Conservation (phyloP, 2,888 invertebrate species). For the Melinopterus prodromus region DNA sequence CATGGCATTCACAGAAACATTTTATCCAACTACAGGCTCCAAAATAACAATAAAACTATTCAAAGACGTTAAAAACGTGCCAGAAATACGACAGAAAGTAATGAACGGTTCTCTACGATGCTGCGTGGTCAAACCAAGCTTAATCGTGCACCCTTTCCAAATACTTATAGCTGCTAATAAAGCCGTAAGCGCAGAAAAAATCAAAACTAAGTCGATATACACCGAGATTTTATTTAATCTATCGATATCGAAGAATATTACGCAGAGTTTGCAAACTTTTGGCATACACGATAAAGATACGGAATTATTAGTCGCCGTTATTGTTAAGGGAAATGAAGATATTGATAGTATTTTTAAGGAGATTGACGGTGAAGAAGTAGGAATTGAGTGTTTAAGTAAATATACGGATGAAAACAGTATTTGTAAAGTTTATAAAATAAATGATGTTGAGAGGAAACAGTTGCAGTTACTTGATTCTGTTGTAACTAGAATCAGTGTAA, state of each 20-base stretch:
- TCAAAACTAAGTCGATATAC: slow-evolving; percentile 70
- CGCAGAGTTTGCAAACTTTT: slow-evolving; percentile 72
- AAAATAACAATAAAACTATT: slow-evolving; percentile 62
- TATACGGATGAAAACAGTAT: slow-evolving; percentile 64
- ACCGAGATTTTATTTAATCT: slow-evolving; percentile 75
- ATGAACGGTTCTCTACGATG: slow-evolving; percentile 68
- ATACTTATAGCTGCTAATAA: slow-evolving; percentile 73
- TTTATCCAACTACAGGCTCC: slow-evolving; percentile 50
- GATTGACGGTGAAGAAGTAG: slow-evolving; percentile 66
- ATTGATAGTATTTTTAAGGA: slow-evolving; percentile 56
- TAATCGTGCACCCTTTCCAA: slow-evolving; percentile 70
- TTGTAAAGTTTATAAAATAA: slow-evolving; percentile 70
- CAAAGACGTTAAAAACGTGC: slow-evolving; percentile 67
- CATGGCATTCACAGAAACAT: slow-evolving; percentile 39
- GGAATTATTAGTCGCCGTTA: slow-evolving; percentile 61
- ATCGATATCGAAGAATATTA: slow-evolving; percentile 74
- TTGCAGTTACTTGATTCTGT: slow-evolving; percentile 66
- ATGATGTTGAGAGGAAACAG: slow-evolving; percentile 60
- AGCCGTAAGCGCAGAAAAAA: slow-evolving; percentile 65
- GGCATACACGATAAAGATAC: slow-evolving; percentile 65
- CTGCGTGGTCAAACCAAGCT: slow-evolving; percentile 68
- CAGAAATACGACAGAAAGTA: slow-evolving; percentile 64
- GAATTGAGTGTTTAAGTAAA: slow-evolving; percentile 60
- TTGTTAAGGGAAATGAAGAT: slow-evolving; percentile 54
- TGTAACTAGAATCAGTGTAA: slow-evolving; percentile 73